Conservation (phyloP, 1,140 invertebrate species). For the Planococcus citri region DNA sequence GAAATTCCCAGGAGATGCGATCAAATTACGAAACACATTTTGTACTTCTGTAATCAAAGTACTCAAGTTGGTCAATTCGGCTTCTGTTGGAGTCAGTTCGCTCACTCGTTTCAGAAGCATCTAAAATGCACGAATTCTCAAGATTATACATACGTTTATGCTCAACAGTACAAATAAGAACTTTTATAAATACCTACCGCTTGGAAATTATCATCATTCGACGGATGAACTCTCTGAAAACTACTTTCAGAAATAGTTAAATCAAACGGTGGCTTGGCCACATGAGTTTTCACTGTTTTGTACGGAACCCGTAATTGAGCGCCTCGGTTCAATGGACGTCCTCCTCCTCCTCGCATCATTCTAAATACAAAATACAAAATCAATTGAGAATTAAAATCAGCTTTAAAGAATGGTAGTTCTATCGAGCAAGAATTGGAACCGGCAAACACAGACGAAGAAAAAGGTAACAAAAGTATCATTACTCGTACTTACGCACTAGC, state of each 20-base stretch:
- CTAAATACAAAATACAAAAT: not conserved
- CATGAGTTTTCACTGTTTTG: not conserved
- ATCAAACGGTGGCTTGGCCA: constrained; percentile 10
- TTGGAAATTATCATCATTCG: constrained; percentile 10
- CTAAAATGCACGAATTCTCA: no score
- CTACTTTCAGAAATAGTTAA: not conserved
- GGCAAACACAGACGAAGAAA: no score
- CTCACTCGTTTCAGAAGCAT: constrained; percentile 79
- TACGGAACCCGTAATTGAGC: not conserved
- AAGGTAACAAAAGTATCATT: no score
- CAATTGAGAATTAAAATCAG: no score
- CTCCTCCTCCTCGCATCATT: constrained; percentile 13
- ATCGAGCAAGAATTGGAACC: no score
- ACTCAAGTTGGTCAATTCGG: constrained; percentile 79
- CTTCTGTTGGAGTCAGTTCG: constrained; percentile 75
- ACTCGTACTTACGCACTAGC: no score
- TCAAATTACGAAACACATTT: constrained; percentile 80
- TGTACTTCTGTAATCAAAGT: constrained; percentile 89
- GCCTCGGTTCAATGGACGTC: not conserved
- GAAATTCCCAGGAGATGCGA: constrained; percentile 82
- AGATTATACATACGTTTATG: no score
- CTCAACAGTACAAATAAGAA: no score
- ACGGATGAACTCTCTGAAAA: not conserved
- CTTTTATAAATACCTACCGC: not conserved
- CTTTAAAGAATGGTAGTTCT: no score